phyloP scores from a whole-genome alignment of 2,797 vertebrate species.

The Sylvia borin region DNA sequence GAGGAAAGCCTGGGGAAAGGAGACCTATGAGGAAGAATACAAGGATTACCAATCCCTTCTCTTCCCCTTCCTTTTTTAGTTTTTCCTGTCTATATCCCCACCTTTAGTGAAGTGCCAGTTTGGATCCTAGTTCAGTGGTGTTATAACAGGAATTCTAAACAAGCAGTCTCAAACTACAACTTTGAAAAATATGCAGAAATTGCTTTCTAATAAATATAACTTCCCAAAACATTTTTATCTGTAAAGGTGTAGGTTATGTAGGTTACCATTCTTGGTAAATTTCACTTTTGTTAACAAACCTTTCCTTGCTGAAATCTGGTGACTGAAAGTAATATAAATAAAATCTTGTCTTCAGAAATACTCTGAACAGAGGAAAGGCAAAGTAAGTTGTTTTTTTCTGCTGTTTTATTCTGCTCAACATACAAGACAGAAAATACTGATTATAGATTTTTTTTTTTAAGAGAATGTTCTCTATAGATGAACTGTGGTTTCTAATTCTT shows the following conservation, averaged over 20 bases:
- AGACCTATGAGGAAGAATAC: neutral
- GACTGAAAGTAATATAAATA: slow-evolving; percentile 8
- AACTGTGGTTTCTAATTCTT: neutral
- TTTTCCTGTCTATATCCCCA: neutral
- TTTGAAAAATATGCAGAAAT: neutral
- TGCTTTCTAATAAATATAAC: neutral
- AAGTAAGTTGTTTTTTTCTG: neutral
- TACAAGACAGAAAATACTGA: neutral
- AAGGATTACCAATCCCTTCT: neutral
- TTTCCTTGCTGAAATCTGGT: neutral
- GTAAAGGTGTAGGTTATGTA: neutral
- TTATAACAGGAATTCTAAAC: neutral
- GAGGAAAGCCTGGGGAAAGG: slow-evolving; percentile 7
- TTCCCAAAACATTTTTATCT: neutral
- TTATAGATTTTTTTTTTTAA: neutral
- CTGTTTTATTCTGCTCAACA: neutral
- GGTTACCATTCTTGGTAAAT: no score
- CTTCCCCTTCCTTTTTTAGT: neutral
- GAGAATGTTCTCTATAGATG: neutral
- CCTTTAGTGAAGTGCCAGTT: neutral
- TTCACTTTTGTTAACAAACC: neutral
- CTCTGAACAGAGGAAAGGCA: neutral
- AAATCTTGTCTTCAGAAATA: slow-evolving; percentile 6
- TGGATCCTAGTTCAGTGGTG: neutral
- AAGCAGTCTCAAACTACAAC: neutral